Conservation (phyloP, 1,140 invertebrate genomes). For the Drosophila funebris region DNA sequence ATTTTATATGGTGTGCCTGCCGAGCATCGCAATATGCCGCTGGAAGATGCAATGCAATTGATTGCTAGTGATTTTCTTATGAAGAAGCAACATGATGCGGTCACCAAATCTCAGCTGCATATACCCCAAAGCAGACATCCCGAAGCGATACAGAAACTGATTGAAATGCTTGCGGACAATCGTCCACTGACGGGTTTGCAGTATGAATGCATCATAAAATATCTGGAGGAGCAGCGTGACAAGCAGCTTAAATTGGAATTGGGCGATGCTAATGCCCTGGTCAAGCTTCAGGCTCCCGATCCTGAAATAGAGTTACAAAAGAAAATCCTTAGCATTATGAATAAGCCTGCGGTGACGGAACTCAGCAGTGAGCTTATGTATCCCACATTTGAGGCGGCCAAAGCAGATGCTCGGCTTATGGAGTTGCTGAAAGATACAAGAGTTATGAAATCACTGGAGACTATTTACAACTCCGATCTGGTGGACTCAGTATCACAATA, state of each 20-base stretch:
- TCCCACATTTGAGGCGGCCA: conserved; percentile 53
- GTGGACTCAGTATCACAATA: conserved; percentile 38
- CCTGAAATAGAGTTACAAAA: conserved; percentile 87
- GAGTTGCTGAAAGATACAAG: conserved; percentile 85
- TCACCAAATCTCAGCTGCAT: conserved; percentile 12
- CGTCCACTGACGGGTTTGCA: conserved; percentile 91
- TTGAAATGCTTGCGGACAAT: conserved; percentile 92
- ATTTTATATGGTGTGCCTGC: conserved; percentile 93
- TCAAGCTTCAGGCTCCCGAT: conserved; percentile 84
- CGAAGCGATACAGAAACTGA: conserved; percentile 89
- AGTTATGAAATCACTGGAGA: conserved; percentile 90
- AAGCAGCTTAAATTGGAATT: conserved; percentile 89
- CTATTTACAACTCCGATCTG: conserved; percentile 53
- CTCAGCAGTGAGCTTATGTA: conserved; percentile 52
- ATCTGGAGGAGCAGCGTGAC: conserved; percentile 90
- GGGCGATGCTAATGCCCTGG: conserved; percentile 84
- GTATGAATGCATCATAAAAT: conserved; percentile 91
- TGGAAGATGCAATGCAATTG: conserved; percentile 94
- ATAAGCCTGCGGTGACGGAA: conserved; percentile 85
- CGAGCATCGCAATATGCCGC: conserved; percentile 97
- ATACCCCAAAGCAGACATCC: conserved; percentile 85
- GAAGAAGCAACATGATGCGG: conserved; percentile 86
- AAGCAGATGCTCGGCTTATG: conserved; percentile 85
- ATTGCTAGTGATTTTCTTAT: conserved; percentile 91
- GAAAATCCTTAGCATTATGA: conserved; percentile 93